Evolutionary conservation across 2,113 vertebrate species (phyloP).

Genomic region (Poecile atricapillus): DNA sequence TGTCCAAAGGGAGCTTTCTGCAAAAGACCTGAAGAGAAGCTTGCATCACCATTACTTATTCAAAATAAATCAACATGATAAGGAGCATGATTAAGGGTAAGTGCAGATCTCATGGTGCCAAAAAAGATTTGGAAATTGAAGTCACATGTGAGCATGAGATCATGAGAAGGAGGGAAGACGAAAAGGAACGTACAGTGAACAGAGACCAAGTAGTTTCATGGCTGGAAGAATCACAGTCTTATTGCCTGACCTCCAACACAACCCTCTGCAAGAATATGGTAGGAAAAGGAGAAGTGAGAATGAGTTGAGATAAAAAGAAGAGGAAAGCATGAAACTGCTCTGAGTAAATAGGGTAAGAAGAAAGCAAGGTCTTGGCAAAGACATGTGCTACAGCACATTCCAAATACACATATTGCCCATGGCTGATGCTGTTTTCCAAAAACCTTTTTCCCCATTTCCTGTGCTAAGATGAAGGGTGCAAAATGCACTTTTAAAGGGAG

Average conservation of each 20-base stretch:
- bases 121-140: background rate
- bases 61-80: background rate
- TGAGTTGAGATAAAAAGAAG: background rate
- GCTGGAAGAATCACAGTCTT: background rate
- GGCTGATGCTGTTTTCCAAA: conserved; percentile 31
- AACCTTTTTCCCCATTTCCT: conserved; percentile 25
- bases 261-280: background rate
- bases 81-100: background rate
- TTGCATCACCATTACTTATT: background rate
- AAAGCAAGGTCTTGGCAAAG: background rate
- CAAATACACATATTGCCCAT: background rate
- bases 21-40: background rate
- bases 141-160: conserved; percentile 10
- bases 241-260: background rate
- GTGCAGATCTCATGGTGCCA: background rate
- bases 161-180: background rate
- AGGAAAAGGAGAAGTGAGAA: background rate
- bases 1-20: background rate
- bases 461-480: conserved; percentile 12
- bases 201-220: background rate
- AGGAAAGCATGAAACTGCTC: background rate
- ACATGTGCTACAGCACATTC: background rate
- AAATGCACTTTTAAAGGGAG: conserved; percentile 35
- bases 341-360: background rate
- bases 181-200: background rate